Evolutionary conservation across 2,113 vertebrate genomes (phyloP).

Genomic region (Pedionomus torquatus): DNA sequence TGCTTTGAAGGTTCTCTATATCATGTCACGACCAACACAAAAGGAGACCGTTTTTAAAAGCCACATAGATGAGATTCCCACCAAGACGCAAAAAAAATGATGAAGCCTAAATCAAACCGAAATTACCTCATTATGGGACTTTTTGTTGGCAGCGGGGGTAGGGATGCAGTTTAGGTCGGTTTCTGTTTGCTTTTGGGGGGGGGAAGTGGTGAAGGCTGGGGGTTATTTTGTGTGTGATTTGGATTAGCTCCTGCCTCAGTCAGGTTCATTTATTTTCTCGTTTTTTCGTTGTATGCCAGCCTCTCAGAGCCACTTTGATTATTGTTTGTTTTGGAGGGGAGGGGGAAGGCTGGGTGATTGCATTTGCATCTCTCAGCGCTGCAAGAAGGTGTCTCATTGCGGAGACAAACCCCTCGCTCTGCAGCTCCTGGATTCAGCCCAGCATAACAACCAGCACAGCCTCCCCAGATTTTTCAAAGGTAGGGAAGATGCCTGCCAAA

Average conservation of each 20-base stretch:
- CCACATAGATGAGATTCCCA: not conserved
- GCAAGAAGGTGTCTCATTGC: not conserved
- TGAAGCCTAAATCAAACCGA: not conserved
- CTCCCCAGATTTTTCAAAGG: not conserved
- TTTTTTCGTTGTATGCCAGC: not conserved
- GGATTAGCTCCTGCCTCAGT: not conserved
- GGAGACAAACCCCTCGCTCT: not conserved
- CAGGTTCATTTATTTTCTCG: not conserved
- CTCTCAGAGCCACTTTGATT: not conserved
- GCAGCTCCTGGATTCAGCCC: not conserved
- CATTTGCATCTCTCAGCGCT: slow-evolving; percentile 1
- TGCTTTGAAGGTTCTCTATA: not conserved
- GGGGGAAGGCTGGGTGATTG: not conserved
- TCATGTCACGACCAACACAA: not conserved
- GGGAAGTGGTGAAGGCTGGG: not conserved
- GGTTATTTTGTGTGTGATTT: not conserved
- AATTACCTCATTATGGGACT: not conserved
- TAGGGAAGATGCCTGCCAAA: not conserved
- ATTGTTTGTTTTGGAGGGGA: not conserved
- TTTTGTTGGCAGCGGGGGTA: fast-evolving
- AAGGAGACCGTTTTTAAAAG: not conserved
- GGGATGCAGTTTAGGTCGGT: not conserved
- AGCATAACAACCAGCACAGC: not conserved
- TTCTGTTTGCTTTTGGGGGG: not conserved
- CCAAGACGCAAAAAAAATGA: not conserved